Base-by-base conservation (phyloP, 2,888 invertebrate genomes). In the Plebejus argus region DNA sequence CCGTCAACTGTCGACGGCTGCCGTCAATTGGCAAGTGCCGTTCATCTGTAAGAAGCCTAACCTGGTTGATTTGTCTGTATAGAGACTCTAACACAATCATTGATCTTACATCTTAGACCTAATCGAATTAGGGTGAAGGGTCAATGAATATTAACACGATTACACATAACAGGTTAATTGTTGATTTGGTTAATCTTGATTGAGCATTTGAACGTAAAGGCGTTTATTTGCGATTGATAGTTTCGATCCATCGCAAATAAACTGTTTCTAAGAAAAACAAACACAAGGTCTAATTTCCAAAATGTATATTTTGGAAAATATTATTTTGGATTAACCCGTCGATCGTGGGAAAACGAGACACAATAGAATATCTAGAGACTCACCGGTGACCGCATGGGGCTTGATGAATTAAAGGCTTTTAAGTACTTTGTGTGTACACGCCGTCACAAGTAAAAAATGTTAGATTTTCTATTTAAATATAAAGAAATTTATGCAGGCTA, bases 401-500 rank as follows among this genome's bases (percentile, higher is more conserved):
- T n/a, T n/a, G n/a, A n/a, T n/a, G n/a, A n/a, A 53, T 53, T 15
- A 53, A 53, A 66, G 23, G 28, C 18, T 33, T 23, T 33, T 66
- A 20, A 33, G 39, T 70, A 45, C 15, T 70, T 56, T 72, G 35
- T 76, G 56, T 74, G 76, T 76, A 49, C 53, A 70, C 53, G 12
- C 39, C 18, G 8, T 58, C 18, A 39, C 23, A 39, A 23, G 7
- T 49, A 7, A 3, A 3, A 33, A 53, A 6, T 20, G 18, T 23
- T 70, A 53, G 28, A 76, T 35, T 76, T 45, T 76, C 71, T 76
- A 49, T 72, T 66, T 71, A 72, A 78, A 87, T 86, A 87, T 84
- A 87, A 89, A 87, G 86, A 89, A 92, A 92, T 89, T 89, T 86
- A 93, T 92, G 93, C 93, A 94, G 93, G 94, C 94, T 93, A 93